Evolutionary conservation across 30 jellyfish, hydroid and myxozoan genomes (phyloP).

Genomic region (Pelagia noctiluca): DNA sequence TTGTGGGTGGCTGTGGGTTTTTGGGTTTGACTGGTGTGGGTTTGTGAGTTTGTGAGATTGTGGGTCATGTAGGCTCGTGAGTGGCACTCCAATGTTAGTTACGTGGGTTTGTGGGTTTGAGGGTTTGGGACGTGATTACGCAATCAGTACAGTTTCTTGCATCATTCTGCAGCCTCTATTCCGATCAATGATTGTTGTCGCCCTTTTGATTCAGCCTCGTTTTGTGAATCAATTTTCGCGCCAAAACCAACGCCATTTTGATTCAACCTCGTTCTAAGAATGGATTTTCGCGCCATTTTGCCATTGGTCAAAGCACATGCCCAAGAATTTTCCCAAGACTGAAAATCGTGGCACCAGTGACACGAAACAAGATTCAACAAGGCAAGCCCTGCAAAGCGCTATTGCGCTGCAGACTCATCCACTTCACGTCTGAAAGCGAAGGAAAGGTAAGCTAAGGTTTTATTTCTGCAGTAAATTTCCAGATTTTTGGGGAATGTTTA

Average conservation of each 20-base stretch:
- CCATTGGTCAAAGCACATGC: too few species aligned
- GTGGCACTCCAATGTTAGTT: slow-evolving; percentile 21
- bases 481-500: slow-evolving; percentile 16
- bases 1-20: too few species aligned
- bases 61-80: slow-evolving; percentile 20
- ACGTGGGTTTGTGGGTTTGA: slow-evolving; percentile 31
- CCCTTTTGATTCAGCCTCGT: slow-evolving; percentile 21
- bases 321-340: background rate
- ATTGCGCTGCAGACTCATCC: slow-evolving; percentile 32
- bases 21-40: slow-evolving; percentile 30
- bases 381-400: slow-evolving; percentile 39
- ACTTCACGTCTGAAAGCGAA: slow-evolving; percentile 18
- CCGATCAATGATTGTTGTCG: slow-evolving; percentile 26
- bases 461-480: slow-evolving; percentile 14
- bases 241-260: slow-evolving; percentile 28
- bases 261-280: slow-evolving; percentile 25
- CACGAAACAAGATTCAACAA: slow-evolving; percentile 6
- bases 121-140: slow-evolving; percentile 20
- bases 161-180: slow-evolving; percentile 8
- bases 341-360: background rate
- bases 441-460: slow-evolving; percentile 20
- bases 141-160: slow-evolving; percentile 23
- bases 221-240: slow-evolving; percentile 12
- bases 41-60: slow-evolving; percentile 18
- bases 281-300: slow-evolving; percentile 18